Conservation (phyloP, 2,113 vertebrate species). For the Anolis sagrei region DNA sequence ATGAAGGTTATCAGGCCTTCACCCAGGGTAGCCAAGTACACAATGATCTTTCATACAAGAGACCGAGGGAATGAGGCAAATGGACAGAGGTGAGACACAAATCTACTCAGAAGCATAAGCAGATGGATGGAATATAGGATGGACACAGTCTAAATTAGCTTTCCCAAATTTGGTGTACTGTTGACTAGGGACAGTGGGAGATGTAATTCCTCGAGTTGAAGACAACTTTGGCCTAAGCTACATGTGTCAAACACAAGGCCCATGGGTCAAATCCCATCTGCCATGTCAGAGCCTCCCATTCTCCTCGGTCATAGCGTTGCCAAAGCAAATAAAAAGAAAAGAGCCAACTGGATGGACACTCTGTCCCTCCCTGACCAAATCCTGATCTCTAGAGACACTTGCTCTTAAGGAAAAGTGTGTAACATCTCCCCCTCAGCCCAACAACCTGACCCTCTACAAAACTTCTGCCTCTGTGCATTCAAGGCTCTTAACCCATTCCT, state of each 20-base stretch:
- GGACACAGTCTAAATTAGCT: not conserved
- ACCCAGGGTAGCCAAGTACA: constrained; percentile 87
- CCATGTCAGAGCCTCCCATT: too few species aligned
- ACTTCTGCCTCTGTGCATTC: too few species aligned
- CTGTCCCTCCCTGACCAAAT: too few species aligned
- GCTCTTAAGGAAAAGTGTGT: too few species aligned
- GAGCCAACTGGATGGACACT: too few species aligned
- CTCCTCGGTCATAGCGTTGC: too few species aligned
- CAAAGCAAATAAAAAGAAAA: too few species aligned
- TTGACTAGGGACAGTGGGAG: not conserved
- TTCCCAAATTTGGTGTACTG: not conserved
- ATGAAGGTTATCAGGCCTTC: constrained; percentile 88
- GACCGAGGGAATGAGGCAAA: constrained; percentile 93
- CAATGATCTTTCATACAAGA: constrained; percentile 94
- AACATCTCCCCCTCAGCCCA: too few species aligned
- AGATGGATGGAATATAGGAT: not conserved
- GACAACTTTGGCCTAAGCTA: not conserved
- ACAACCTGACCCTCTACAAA: too few species aligned
- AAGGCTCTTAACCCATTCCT: too few species aligned
- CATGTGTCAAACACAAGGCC: not conserved
- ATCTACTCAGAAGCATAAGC: not conserved
- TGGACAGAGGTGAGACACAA: constrained; percentile 79
- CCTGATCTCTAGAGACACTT: too few species aligned
- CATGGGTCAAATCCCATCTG: too few species aligned
- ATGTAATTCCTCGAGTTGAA: not conserved